Conservation (phyloP, 2,888 invertebrate genomes). For the Phengaris alcon region DNA sequence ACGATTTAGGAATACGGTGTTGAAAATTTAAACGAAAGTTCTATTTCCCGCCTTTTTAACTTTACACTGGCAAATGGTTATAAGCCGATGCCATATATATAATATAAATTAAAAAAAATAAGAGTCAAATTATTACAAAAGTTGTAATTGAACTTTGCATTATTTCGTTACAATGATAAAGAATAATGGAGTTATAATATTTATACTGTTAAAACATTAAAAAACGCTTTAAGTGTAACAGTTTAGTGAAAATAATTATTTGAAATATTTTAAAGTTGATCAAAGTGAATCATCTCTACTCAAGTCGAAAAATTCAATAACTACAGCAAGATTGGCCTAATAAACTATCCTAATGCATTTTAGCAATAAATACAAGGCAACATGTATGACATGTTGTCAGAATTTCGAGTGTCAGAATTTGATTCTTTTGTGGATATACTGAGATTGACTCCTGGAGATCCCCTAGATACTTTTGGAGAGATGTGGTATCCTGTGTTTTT, state of each 20-base stretch:
- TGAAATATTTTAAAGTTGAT: background rate
- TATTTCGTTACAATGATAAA: background rate
- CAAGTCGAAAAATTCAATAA: conserved; percentile 18
- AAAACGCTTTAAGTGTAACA: background rate
- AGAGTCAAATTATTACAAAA: background rate
- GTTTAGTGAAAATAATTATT: background rate
- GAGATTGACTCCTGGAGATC: conserved; percentile 82
- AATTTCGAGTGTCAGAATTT: conserved; percentile 79
- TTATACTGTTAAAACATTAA: background rate
- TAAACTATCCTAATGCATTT: conserved; percentile 69
- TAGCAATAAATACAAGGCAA: conserved; percentile 61
- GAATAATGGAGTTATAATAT: background rate
- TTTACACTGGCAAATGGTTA: too few relatives aligned
- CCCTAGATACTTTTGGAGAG: conserved; percentile 87
- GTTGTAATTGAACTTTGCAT: background rate
- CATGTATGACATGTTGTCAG: conserved; percentile 80
- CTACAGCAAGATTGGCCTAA: conserved; percentile 37
- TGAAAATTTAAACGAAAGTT: too few relatives aligned
- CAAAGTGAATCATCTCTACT: conserved; percentile 1
- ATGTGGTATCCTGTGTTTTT: conserved; percentile 99
- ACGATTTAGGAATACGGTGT: too few relatives aligned
- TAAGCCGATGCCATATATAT: too few relatives aligned
- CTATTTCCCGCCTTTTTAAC: too few relatives aligned
- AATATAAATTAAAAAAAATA: too few relatives aligned
- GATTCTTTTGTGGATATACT: conserved; percentile 85